Conservation (phyloP, 2,888 invertebrate genomes). For the Dolichopus griseipennis region DNA sequence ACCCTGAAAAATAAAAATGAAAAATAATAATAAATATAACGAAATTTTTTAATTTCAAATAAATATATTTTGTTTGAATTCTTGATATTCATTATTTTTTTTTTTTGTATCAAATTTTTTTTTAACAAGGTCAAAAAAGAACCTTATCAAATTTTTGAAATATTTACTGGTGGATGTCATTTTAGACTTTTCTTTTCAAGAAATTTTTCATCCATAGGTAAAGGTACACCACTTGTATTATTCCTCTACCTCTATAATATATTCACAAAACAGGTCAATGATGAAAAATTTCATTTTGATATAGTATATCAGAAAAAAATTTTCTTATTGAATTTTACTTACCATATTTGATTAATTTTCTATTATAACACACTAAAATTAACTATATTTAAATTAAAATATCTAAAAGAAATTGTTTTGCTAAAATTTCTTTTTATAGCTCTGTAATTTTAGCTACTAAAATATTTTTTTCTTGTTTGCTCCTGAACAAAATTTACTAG, state of each 20-base stretch:
- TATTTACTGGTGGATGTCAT: background rate
- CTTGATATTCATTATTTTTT: too few species aligned
- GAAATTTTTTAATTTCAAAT: background rate
- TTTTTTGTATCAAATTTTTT: background rate
- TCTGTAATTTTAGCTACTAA: background rate
- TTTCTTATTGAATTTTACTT: constrained; percentile 19
- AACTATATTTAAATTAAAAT: constrained; percentile 18
- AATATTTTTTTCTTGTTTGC: background rate
- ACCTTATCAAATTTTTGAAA: background rate
- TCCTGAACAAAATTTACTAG: background rate
- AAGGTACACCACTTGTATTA: background rate
- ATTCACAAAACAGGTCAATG: constrained; percentile 1
- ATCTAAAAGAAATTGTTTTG: constrained; percentile 7
- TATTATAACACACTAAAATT: constrained; percentile 19
- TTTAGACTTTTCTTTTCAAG: background rate
- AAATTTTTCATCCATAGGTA: constrained; percentile 6
- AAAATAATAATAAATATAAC: constrained; percentile 13
- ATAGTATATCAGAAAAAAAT: constrained; percentile 8
- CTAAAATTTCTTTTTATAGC: background rate
- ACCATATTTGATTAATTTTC: constrained; percentile 21
- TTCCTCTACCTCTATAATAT: background rate
- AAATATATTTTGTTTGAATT: too few species aligned
- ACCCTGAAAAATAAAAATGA: constrained; percentile 51
- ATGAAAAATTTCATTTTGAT: background rate
- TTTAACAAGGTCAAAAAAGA: background rate